A percentile compares a stretch with the other conserved stretches of the same genome.
Evolutionary conservation across 2,888 invertebrate species (phyloP).

Genomic region (Lasius fuliginosus): DNA sequence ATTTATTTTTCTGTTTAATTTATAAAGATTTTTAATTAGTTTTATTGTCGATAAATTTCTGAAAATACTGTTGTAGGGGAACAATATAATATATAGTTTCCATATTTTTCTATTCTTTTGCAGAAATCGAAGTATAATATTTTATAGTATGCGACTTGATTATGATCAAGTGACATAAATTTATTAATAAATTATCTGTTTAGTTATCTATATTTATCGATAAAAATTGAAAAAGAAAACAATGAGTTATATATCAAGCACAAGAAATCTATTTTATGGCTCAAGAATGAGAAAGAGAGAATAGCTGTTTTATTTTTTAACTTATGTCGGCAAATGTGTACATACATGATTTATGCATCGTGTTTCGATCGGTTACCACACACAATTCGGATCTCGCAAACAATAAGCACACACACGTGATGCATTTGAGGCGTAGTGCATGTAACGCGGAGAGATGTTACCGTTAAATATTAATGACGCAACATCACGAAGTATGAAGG

Average conservation of each 20-base stretch:
- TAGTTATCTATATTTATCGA: neutral
- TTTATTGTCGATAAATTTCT: neutral
- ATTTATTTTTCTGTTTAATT: neutral
- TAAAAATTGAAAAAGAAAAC: neutral
- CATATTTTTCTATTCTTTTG: neutral
- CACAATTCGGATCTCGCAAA: slow-evolving; percentile 34
- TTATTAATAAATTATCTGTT: too few species aligned
- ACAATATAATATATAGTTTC: neutral
- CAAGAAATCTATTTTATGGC: neutral
- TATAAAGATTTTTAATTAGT: neutral
- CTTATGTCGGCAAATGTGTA: neutral
- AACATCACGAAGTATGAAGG: slow-evolving; percentile 72
- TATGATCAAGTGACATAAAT: neutral
- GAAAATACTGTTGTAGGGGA: neutral
- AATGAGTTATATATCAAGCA: neutral
- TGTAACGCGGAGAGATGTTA: slow-evolving; percentile 70
- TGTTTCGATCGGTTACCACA: slow-evolving; percentile 44
- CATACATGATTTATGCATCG: neutral
- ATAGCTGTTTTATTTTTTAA: neutral
- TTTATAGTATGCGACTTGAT: neutral
- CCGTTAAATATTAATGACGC: slow-evolving; percentile 73
- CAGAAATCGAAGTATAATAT: neutral
- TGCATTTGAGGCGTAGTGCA: slow-evolving; percentile 36
- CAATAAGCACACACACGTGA: slow-evolving; percentile 57
- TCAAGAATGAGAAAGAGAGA: neutral